These are phyloP conservation scores for Agonopterix arenella DNA, from an alignment of 2,888 invertebrate genomes.

Conservation along the genomic window DNA sequence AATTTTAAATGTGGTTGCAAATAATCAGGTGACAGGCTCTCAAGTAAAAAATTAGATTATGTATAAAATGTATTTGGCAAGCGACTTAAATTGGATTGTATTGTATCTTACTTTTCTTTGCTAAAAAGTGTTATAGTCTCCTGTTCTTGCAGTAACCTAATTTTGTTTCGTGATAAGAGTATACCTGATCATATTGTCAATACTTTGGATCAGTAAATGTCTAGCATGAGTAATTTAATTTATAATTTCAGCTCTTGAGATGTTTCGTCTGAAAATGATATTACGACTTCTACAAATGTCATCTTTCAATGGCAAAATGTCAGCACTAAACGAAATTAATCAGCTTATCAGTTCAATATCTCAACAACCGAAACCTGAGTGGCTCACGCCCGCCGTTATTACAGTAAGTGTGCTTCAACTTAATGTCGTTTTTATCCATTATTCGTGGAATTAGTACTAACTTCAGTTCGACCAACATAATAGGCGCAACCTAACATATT, in stretches of 20 bases:
- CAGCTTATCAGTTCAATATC: conserved; percentile 95
- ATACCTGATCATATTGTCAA: no score
- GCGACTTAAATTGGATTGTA: neutral
- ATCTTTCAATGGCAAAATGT: conserved; percentile 99
- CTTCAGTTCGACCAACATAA: no score
- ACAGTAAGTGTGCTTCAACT: conserved; percentile 80
- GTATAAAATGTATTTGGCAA: no score
- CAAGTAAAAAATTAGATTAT: no score
- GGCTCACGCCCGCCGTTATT: conserved; percentile 95
- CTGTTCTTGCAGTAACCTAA: neutral
- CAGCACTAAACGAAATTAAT: conserved; percentile 98
- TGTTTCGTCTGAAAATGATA: conserved; percentile 97
- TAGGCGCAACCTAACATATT: no score
- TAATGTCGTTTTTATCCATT: no score
- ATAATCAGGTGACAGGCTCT: no score
- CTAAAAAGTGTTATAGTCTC: neutral
- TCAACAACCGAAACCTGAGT: conserved; percentile 94
- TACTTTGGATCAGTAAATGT: no score
- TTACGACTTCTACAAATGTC: conserved; percentile 95
- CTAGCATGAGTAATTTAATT: no score
- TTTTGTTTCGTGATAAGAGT: no score
- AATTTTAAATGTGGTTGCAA: no score
- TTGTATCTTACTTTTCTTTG: neutral
- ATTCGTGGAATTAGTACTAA: no score
- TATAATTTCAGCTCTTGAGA: conserved; percentile 82